These are phyloP conservation scores for Notoglanidium macrostoma DNA, from an alignment of 2,797 vertebrate species.

Conservation along the genomic window DNA sequence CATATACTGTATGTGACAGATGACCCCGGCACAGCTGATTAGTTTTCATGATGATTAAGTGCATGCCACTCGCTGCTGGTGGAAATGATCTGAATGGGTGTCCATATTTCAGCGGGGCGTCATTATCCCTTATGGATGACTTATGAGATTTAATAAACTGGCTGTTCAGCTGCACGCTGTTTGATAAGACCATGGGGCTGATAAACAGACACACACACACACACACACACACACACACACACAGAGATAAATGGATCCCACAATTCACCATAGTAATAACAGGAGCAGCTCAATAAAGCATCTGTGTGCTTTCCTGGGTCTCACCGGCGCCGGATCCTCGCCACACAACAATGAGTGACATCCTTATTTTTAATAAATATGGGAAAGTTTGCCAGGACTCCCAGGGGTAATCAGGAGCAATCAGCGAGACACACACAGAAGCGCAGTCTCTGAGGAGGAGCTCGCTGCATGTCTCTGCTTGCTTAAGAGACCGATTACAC, in stretches of 20 bases:
- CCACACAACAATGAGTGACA: conserved; percentile 14
- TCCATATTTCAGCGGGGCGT: conserved; percentile 37
- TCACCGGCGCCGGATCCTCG: conserved; percentile 18
- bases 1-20: conserved; percentile 8
- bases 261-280: conserved; percentile 38
- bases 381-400: conserved; percentile 39
- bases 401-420: conserved; percentile 55
- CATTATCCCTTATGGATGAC: conserved; percentile 42
- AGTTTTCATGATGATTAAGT: conserved; percentile 39
- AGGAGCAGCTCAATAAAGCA: conserved; percentile 46
- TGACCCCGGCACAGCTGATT: conserved; percentile 1
- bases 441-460: conserved; percentile 45
- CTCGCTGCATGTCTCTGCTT: conserved; percentile 54
- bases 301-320: conserved; percentile 18
- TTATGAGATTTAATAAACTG: conserved; percentile 50
- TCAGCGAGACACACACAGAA: conserved; percentile 52
- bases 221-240: conserved; percentile 19
- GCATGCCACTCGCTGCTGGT: conserved; percentile 18
- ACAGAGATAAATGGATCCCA: conserved; percentile 33
- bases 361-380: conserved; percentile 51
- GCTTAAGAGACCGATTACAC: conserved; percentile 59
- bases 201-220: conserved; percentile 43
- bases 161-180: conserved; percentile 35
- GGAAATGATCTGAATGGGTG: conserved; percentile 33
- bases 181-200: conserved; percentile 40